phyloP scores from a whole-genome alignment of 2,888 invertebrate genomes.

The Amaurobius ferox region DNA sequence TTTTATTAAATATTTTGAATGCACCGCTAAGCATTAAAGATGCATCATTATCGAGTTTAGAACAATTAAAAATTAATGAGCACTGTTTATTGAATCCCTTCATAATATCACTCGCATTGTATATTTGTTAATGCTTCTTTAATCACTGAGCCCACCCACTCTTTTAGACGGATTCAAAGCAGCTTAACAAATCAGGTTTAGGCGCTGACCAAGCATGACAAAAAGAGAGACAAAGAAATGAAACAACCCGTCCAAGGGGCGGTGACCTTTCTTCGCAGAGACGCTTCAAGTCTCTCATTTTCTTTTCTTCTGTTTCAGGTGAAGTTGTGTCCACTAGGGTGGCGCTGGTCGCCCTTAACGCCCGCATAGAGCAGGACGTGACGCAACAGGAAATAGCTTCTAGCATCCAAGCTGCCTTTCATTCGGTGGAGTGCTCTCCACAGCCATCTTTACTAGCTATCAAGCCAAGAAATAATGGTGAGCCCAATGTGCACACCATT shows the following conservation, averaged over 20 bases:
- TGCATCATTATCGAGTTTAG: no score
- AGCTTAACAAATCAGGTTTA: slow-evolving; percentile 32
- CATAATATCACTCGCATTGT: no score
- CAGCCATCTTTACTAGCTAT: slow-evolving; percentile 57
- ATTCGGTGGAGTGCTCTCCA: slow-evolving; percentile 34
- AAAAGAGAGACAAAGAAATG: slow-evolving; percentile 35
- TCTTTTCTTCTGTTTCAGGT: slow-evolving; percentile 16
- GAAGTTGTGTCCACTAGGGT: slow-evolving; percentile 30
- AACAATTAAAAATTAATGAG: no score
- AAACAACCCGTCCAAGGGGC: slow-evolving; percentile 31
- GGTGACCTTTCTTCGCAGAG: slow-evolving; percentile 43
- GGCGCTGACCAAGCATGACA: slow-evolving; percentile 55
- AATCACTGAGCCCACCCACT: background rate
- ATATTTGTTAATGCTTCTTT: background rate
- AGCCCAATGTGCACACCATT: background rate
- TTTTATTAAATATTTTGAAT: no score
- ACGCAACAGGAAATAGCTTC: slow-evolving; percentile 69
- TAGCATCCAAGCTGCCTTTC: slow-evolving; percentile 66
- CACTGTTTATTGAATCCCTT: no score
- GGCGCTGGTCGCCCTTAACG: slow-evolving; percentile 62
- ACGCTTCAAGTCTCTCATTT: slow-evolving; percentile 27
- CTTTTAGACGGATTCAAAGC: background rate
- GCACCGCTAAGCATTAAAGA: no score
- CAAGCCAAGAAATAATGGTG: slow-evolving; percentile 31
- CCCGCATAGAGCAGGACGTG: slow-evolving; percentile 64